Percentiles rank a stretch among this genome's conserved stretches.
phyloP scores from a whole-genome alignment of 1,140 invertebrate genomes.

The Wasmannia auropunctata region DNA sequence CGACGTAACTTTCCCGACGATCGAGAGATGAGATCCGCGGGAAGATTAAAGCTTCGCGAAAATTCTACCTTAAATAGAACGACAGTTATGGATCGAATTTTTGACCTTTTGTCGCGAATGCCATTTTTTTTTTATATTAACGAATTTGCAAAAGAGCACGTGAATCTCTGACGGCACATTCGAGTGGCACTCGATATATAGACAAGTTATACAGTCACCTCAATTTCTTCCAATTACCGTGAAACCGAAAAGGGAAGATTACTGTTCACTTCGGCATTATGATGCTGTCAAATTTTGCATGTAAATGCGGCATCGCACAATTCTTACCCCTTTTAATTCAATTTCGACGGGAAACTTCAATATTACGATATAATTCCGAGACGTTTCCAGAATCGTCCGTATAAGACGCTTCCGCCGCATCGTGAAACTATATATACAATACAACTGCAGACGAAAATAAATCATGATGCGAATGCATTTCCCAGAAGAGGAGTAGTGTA shows the following conservation, averaged over 20 bases:
- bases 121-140: background rate
- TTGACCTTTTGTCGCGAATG: background rate
- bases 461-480: slow-evolving; percentile 40
- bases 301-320: background rate
- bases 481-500: slow-evolving; percentile 26
- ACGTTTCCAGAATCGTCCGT: background rate
- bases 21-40: background rate
- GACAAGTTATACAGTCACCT: background rate
- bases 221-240: background rate
- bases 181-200: background rate
- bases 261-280: background rate
- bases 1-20: background rate
- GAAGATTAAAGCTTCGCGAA: background rate
- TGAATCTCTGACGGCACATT: background rate
- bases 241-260: background rate
- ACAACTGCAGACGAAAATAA: background rate
- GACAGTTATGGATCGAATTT: background rate
- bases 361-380: background rate
- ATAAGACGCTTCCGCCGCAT: background rate
- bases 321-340: background rate
- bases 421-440: no score
- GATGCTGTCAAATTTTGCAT: background rate
- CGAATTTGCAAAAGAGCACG: background rate
- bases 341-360: background rate
- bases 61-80: background rate